Base-by-base conservation (phyloP, 2,797 vertebrate species). In the Enteromius trimaculatus region DNA sequence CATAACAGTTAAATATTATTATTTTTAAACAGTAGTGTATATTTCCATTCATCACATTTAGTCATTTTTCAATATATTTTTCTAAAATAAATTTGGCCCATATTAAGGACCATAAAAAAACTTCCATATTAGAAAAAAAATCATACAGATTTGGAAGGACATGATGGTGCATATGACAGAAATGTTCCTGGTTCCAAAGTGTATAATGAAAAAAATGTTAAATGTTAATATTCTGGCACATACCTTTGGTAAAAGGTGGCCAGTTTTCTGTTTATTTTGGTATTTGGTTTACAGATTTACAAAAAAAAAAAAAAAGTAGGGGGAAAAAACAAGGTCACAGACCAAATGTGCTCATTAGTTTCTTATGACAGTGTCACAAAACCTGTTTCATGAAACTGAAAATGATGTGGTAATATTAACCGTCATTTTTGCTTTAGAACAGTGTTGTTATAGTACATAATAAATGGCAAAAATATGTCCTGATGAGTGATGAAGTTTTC, bases 401-500 rank as follows among this genome's bases (percentile, higher is more conserved):
- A 49, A 44, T 64, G 0, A 78, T 31, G 60, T 13, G 39, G 17
- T 47, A 47, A 47, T 78, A 29, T 13, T 44, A 64, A 77, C 58
- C 2, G 0, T 53, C 44, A 29, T 49, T 42, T 44, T 82, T 29
- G 21, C 29, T 53, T 31, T 44, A 42, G 62, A 66, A 58, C 17
- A 68, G 47, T 76, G 23, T 14, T 39, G 17, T 53, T 26, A 65
- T 21, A 21, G 70, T 76, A 21, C 62, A 76, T 82, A 66, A 68
- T 65, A 65, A 74, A 81, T 53, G 34, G 26, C 49, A 68, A 55
- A 66, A 76, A 82, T 66, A 76, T 76, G 72, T 68, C 17, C 72
- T 82, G 34, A 68, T 66, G 72, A 77, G 72, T 82, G 81, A 77
- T 82, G 55, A 81, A 29, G 49, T 68, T 82, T 82, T 68, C 81